Evolutionary conservation across 2,797 vertebrate species (phyloP).

Genomic region (Pampus argenteus): DNA sequence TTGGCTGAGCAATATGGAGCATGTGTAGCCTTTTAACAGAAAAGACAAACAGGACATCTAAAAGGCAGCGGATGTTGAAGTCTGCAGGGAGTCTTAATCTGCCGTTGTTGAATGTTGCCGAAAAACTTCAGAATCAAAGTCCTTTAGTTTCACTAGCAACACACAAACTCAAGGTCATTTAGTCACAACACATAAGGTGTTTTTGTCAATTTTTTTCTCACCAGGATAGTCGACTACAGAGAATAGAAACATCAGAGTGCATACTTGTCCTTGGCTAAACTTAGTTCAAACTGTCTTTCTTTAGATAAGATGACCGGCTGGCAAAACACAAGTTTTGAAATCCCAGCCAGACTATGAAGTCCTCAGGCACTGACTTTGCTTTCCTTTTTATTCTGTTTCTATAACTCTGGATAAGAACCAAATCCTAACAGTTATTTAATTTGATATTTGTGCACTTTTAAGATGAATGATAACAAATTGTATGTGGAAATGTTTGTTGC

Average conservation of each 20-base stretch:
- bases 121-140: constrained; percentile 53
- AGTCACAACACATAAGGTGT: constrained; percentile 44
- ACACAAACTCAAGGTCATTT: constrained; percentile 70
- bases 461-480: constrained; percentile 26
- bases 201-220: constrained; percentile 33
- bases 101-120: constrained; percentile 32
- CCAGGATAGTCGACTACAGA: constrained; percentile 47
- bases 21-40: constrained; percentile 18
- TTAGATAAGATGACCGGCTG: constrained; percentile 47
- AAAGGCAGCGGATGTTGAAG: constrained; percentile 15
- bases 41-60: constrained; percentile 42
- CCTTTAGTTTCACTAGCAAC: constrained; percentile 40
- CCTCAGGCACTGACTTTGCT: constrained; percentile 25
- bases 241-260: constrained; percentile 39
- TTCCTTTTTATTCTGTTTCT: constrained; percentile 14
- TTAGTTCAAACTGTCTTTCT: constrained; percentile 36
- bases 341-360: constrained; percentile 38
- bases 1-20: constrained; percentile 9
- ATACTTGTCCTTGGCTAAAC: constrained; percentile 61
- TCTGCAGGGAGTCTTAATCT: constrained; percentile 50
- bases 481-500: constrained; percentile 37
- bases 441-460: constrained; percentile 44
- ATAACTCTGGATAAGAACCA: constrained; percentile 21
- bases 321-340: constrained; percentile 35
- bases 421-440: constrained; percentile 36